phyloP scores from a whole-genome alignment of 1,140 invertebrate species.

The Zaprionus taronus region DNA sequence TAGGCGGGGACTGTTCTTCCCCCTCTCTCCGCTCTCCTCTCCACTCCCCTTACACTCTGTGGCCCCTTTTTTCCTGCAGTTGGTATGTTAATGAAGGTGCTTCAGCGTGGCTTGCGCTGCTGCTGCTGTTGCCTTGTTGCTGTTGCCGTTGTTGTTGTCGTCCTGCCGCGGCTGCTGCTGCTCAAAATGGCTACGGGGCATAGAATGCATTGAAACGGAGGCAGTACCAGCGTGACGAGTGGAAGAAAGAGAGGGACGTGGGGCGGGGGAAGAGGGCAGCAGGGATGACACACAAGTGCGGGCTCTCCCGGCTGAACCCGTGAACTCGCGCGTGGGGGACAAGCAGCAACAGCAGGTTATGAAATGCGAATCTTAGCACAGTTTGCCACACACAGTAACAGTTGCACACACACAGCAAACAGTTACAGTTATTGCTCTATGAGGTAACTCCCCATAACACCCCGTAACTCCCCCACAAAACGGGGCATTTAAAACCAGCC shows the following conservation, averaged over 20 bases:
- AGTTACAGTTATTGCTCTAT: constrained; percentile 3
- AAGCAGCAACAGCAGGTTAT: constrained; percentile 40
- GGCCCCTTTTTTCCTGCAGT: constrained; percentile 53
- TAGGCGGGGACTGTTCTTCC: constrained; percentile 49
- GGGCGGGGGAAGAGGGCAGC: background rate
- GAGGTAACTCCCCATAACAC: background rate
- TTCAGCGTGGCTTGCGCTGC: constrained; percentile 42
- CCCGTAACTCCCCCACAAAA: background rate
- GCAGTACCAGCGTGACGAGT: constrained; percentile 11
- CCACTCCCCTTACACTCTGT: background rate
- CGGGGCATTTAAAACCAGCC: constrained; percentile 46
- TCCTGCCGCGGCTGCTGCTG: constrained; percentile 2
- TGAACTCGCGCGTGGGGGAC: constrained; percentile 64
- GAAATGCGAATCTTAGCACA: constrained; percentile 70
- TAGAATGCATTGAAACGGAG: constrained; percentile 66
- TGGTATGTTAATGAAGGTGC: constrained; percentile 82
- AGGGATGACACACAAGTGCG: constrained; percentile 79
- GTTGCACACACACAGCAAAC: constrained; percentile 9
- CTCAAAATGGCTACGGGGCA: constrained; percentile 60
- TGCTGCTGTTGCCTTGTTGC: constrained; percentile 57
- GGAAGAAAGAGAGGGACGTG: too few relatives aligned
- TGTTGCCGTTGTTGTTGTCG: background rate
- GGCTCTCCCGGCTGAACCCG: constrained; percentile 62
- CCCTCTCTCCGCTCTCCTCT: background rate
- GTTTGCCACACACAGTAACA: constrained; percentile 44